phyloP scores from a whole-genome alignment of 1,140 invertebrate species.

The Drosophila mojavensis region DNA sequence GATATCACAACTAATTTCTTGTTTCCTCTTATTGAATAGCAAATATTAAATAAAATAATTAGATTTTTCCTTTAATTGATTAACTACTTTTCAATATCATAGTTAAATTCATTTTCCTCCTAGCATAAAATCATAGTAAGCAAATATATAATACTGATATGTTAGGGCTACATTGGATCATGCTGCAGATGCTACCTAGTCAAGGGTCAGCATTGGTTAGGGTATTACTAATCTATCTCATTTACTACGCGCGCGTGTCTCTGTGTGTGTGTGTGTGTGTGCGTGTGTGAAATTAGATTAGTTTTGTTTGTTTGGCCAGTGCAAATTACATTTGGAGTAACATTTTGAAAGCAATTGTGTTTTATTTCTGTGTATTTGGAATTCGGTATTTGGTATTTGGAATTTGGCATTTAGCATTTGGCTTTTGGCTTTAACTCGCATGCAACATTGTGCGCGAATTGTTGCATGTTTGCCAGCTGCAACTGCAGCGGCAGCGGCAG shows the following conservation, averaged over 20 bases:
- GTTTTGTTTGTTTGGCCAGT: conserved; percentile 30
- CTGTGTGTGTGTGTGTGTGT: conserved; percentile 2
- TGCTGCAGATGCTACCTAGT: too few relatives aligned
- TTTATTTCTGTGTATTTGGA: conserved; percentile 28
- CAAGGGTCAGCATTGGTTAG: not conserved
- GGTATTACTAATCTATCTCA: conserved; percentile 10
- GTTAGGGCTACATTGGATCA: too few relatives aligned
- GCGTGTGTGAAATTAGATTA: conserved; percentile 27
- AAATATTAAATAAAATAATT: too few relatives aligned
- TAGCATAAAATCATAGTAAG: too few relatives aligned
- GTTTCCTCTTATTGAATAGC: too few relatives aligned
- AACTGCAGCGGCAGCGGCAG: conserved; percentile 7
- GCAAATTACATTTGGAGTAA: conserved; percentile 40
- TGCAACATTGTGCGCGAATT: conserved; percentile 18
- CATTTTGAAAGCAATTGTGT: conserved; percentile 33
- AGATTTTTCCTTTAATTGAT: too few relatives aligned
- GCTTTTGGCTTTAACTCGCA: conserved; percentile 22
- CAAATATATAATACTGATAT: too few relatives aligned
- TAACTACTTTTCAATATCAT: too few relatives aligned
- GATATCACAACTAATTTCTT: too few relatives aligned
- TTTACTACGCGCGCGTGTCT: conserved; percentile 11
- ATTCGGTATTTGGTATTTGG: conserved; percentile 13
- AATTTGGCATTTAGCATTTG: conserved; percentile 30
- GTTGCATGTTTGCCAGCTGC: conserved; percentile 14
- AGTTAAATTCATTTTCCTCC: too few relatives aligned